A percentile compares a stretch with the other conserved stretches of the same genome.
phyloP scores from a whole-genome alignment of 2,888 invertebrate genomes.

The Nezara viridula region DNA sequence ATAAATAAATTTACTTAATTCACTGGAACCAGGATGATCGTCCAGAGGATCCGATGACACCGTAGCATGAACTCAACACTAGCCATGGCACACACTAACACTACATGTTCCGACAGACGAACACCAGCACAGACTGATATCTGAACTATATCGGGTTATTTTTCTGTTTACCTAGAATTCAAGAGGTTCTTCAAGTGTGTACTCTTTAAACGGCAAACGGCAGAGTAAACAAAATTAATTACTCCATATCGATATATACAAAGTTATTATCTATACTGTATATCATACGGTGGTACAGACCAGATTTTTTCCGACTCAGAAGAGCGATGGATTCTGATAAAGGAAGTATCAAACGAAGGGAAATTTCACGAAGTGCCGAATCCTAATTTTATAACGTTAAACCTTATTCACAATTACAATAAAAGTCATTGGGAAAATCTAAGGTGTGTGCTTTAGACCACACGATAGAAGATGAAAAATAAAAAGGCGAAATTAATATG shows the following conservation, averaged over 20 bases:
- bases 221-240: neutral
- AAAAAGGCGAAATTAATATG: no score
- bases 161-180: neutral
- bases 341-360: no score
- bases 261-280: no score
- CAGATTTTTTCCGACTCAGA: no score
- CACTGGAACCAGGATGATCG: neutral
- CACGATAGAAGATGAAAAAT: no score
- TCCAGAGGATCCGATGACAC: neutral
- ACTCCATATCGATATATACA: neutral
- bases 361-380: no score
- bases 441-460: no score
- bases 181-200: neutral
- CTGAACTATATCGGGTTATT: neutral
- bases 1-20: neutral
- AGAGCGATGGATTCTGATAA: no score
- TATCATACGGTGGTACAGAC: no score
- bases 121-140: neutral
- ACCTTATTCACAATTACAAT: no score
- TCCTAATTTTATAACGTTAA: no score
- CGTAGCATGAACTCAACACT: neutral
- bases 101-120: neutral
- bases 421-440: no score
- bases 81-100: neutral
- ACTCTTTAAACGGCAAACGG: neutral